These are phyloP conservation scores for Spinus pinus DNA, from an alignment of 2,797 vertebrate genomes.

Conservation along the genomic window DNA sequence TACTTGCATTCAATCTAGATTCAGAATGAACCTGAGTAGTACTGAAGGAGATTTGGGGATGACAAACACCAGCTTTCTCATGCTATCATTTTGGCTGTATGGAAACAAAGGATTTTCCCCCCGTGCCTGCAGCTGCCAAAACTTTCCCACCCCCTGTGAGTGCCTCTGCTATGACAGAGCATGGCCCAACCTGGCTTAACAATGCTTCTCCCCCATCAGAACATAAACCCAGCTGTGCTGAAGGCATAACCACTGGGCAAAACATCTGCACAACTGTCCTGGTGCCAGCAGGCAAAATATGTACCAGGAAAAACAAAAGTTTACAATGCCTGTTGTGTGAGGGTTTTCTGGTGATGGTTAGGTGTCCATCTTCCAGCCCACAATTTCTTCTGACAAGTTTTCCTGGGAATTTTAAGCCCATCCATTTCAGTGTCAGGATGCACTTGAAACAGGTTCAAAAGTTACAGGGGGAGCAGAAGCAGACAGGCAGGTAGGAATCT, in stretches of 20 bases:
- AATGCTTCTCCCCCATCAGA: background rate
- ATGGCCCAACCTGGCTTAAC: accelerated
- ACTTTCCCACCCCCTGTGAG: background rate
- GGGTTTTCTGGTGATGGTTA: accelerated
- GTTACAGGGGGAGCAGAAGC: background rate
- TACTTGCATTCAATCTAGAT: background rate
- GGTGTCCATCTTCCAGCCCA: background rate
- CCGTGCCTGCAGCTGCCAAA: background rate
- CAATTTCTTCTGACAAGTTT: background rate
- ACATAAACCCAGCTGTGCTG: background rate
- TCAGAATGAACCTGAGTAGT: background rate
- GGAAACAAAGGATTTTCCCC: background rate
- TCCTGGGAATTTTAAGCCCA: background rate
- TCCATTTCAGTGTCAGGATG: background rate
- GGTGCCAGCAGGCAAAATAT: background rate
- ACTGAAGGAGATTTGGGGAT: background rate
- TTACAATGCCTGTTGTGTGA: accelerated
- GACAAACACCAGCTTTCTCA: accelerated
- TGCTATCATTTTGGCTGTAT: background rate
- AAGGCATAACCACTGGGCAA: accelerated
- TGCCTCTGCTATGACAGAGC: background rate
- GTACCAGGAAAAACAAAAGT: background rate
- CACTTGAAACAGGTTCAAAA: background rate
- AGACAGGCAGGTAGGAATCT: background rate
- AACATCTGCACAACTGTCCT: background rate